Conservation (phyloP, 2,797 vertebrate species). For the Bradypodion ventrale region DNA sequence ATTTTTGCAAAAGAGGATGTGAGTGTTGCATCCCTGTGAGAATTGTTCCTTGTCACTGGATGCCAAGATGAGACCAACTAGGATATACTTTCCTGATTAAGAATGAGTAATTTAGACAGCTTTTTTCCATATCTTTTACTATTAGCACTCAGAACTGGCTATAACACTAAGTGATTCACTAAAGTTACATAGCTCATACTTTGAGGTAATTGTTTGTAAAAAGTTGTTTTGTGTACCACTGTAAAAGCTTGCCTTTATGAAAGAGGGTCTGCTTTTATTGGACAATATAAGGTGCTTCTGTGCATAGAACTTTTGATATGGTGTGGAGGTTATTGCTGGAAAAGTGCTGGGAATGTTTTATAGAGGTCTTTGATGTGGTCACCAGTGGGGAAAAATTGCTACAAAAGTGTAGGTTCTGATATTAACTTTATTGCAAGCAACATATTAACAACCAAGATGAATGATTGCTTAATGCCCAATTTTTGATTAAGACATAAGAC, state of each 20-base stretch:
- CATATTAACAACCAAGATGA: constrained; percentile 58
- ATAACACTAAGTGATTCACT: not conserved
- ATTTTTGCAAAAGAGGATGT: too few species aligned
- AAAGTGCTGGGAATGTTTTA: constrained; percentile 59
- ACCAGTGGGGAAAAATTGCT: constrained; percentile 64
- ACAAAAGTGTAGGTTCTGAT: constrained; percentile 57
- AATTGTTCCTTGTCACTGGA: too few species aligned
- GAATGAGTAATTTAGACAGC: too few species aligned
- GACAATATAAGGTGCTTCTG: constrained; percentile 52
- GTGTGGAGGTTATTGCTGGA: constrained; percentile 45
- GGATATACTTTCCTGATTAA: too few species aligned
- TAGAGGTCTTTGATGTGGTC: constrained; percentile 57
- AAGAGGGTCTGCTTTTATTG: constrained; percentile 40
- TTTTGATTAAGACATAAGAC: constrained; percentile 67
- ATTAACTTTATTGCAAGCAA: constrained; percentile 57
- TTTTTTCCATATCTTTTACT: not conserved
- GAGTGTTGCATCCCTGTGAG: too few species aligned
- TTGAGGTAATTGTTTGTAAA: not conserved
- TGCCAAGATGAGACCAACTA: too few species aligned
- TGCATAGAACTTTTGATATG: constrained; percentile 48
- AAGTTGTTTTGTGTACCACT: not conserved
- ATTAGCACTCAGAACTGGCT: not conserved
- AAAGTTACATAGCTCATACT: not conserved
- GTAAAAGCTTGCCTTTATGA: constrained; percentile 9
- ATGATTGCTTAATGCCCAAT: constrained; percentile 65